Base-by-base conservation (phyloP, 2,797 vertebrate species). In the Phyllotis vaccarum region DNA sequence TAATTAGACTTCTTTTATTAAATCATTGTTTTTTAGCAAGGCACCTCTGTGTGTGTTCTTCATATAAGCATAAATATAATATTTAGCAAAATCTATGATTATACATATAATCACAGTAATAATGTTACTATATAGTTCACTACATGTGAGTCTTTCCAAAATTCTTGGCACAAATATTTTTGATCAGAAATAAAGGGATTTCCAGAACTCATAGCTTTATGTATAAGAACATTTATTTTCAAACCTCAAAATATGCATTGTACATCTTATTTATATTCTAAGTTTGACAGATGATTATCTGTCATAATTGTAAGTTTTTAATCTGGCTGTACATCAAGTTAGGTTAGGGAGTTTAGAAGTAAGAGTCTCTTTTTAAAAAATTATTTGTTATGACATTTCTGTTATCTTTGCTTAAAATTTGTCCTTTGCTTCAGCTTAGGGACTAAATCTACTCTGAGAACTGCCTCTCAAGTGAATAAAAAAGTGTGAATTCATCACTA, bases 331-430 rank as follows among this genome's bases (percentile, higher is more conserved):
- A 34, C 34, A 34, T 52, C 17, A 66, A 2, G 0, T 70, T 97
- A 97, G 64, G 0, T 70, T 96, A 96, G 68, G 70, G 72, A 91
- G 3, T 34, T 5, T 34, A 92, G 56, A 79, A 75, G 2, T 80
- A 5, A 72, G 0, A 86, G 66, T 60, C 96, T 68, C 89, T 40
- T 12, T 75, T n/a, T n/a, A n/a, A n/a, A n/a, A 74, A 90, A 92
- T 68, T 34, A 64, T 11, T 92, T 74, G n/a, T 43, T 70, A 64
- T 89, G 43, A 87, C 27, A 52, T 29, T 96, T 97, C 64, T 49
- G 22, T 56, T 94, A 21, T 10, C 21, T 93, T 64, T 86, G 54
- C 7, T 96, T 75, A 0, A 24, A 3, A 72, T 75, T 94, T 80
- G 7, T 12, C 40, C 37, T 49, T 68, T 86, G 13, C 34, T 46